These are phyloP conservation scores for Gymnothorax javanicus DNA, from an alignment of 2,797 vertebrate genomes.

Conservation along the genomic window DNA sequence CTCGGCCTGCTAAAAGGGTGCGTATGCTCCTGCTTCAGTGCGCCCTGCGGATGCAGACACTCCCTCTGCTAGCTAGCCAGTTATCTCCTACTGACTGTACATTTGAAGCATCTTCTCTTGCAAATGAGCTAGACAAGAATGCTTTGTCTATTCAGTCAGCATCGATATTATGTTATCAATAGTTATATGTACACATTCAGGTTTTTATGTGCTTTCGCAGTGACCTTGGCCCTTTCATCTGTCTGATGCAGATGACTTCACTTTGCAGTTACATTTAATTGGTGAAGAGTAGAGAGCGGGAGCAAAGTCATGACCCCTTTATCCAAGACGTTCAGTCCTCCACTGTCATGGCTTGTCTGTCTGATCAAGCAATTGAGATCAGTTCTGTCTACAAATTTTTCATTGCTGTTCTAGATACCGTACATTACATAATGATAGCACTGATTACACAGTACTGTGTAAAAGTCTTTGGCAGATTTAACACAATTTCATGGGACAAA, in stretches of 20 bases:
- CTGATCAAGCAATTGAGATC: background rate
- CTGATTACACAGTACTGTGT: too few species aligned
- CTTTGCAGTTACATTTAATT: background rate
- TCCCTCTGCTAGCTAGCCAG: background rate
- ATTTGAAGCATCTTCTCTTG: background rate
- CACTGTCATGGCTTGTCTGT: background rate
- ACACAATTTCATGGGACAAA: too few species aligned
- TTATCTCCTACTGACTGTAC: background rate
- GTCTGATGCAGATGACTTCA: background rate
- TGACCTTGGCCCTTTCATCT: background rate
- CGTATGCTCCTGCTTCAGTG: background rate
- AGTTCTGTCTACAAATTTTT: background rate
- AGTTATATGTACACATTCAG: too few species aligned
- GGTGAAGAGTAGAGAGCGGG: background rate
- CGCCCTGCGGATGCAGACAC: background rate
- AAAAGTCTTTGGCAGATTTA: too few species aligned
- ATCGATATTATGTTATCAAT: background rate
- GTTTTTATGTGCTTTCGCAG: background rate
- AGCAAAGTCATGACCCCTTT: background rate
- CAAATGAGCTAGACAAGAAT: background rate
- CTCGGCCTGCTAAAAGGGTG: background rate
- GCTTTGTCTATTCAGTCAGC: background rate
- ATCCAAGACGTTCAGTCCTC: background rate
- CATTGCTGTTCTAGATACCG: too few species aligned
- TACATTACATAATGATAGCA: too few species aligned